Conservation (phyloP, 2,888 invertebrate species). For the Macaria notata region DNA sequence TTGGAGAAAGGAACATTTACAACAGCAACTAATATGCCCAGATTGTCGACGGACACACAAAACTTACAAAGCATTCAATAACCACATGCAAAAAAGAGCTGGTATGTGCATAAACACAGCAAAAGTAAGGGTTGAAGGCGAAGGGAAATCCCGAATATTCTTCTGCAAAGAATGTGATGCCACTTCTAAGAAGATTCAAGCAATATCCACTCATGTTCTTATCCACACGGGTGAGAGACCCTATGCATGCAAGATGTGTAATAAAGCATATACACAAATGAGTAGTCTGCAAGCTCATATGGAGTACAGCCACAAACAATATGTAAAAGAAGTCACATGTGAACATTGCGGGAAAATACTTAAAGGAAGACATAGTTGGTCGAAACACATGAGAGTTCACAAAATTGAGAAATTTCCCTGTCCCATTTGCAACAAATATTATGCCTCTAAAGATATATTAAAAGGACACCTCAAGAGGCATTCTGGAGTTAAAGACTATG, state of each 20-base stretch:
- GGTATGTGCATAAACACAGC: conserved; percentile 25
- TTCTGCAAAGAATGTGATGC: conserved; percentile 54
- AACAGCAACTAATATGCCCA: conserved; percentile 39
- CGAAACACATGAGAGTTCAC: conserved; percentile 56
- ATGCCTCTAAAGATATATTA: conserved; percentile 43
- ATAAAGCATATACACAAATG: conserved; percentile 52
- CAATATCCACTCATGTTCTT: conserved; percentile 52
- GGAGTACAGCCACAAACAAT: conserved; percentile 54
- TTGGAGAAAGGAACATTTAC: conserved; percentile 49
- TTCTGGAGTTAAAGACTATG: conserved; percentile 50
- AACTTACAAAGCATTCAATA: conserved; percentile 34
- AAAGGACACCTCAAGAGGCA: conserved; percentile 58
- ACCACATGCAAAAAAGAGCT: conserved; percentile 29
- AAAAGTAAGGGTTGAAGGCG: conserved; percentile 29
- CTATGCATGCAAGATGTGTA: conserved; percentile 54
- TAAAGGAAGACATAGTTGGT: conserved; percentile 50
- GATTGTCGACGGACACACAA: conserved; percentile 41
- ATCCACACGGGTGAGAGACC: conserved; percentile 61
- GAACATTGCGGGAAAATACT: conserved; percentile 62
- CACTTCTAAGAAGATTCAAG: conserved; percentile 49
- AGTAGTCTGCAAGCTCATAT: conserved; percentile 55
- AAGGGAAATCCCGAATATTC: conserved; percentile 27
- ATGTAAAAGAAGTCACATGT: conserved; percentile 53
- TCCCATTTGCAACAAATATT: conserved; percentile 49
- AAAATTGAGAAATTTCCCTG: conserved; percentile 40